phyloP scores from a whole-genome alignment of 1,140 invertebrate genomes.

The Nephotettix cincticeps region DNA sequence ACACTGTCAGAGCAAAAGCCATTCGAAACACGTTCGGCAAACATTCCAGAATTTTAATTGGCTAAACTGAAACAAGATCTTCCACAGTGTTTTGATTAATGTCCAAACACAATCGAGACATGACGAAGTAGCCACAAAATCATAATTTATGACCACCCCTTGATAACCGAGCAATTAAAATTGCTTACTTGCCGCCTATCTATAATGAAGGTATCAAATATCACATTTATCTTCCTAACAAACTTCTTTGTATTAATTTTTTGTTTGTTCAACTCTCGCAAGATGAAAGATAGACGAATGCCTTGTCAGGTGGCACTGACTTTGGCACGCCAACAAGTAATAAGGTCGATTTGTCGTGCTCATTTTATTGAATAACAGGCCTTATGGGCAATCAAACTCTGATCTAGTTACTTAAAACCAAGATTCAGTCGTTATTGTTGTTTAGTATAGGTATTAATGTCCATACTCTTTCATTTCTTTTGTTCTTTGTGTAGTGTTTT shows the following conservation, averaged over 20 bases:
- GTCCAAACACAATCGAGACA: not conserved
- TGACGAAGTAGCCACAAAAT: not conserved
- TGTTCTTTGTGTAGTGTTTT: not conserved
- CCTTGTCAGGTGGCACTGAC: not conserved
- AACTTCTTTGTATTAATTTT: not conserved
- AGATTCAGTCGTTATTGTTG: not conserved
- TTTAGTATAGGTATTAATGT: not conserved
- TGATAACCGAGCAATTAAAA: not conserved
- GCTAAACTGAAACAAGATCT: too few relatives aligned
- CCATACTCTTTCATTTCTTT: not conserved
- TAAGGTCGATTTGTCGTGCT: not conserved
- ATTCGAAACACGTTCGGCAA: too few relatives aligned
- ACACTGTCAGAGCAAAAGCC: too few relatives aligned
- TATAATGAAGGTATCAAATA: conserved; percentile 7
- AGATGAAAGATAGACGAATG: not conserved
- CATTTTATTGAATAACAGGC: not conserved
- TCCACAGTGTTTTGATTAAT: too few relatives aligned
- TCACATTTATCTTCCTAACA: not conserved
- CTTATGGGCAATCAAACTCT: conserved; percentile 3
- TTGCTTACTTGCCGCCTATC: not conserved
- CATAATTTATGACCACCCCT: not conserved
- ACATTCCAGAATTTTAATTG: too few relatives aligned
- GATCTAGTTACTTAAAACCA: not conserved
- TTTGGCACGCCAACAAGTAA: not conserved
- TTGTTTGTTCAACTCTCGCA: not conserved